These are phyloP conservation scores for Todiramphus chloris DNA, from an alignment of 2,113 vertebrate genomes.

Conservation along the genomic window DNA sequence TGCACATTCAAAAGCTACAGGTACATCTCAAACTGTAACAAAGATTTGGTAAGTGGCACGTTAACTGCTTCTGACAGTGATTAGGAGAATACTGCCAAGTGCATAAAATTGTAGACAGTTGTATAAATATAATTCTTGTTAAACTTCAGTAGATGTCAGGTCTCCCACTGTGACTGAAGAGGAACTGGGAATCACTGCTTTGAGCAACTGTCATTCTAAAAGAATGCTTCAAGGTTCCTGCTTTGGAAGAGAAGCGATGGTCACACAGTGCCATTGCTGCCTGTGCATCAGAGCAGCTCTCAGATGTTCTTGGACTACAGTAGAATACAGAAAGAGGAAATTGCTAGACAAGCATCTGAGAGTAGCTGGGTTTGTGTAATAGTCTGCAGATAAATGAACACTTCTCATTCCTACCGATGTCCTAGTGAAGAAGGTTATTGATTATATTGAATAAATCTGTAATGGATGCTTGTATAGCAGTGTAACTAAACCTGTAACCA, in stretches of 20 bases:
- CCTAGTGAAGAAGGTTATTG: background rate
- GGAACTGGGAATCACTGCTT: background rate
- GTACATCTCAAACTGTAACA: background rate
- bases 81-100: background rate
- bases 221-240: background rate
- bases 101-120: background rate
- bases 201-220: background rate
- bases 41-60: background rate
- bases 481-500: background rate
- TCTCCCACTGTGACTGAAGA: background rate
- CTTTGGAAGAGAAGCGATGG: background rate
- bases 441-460: background rate
- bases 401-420: background rate
- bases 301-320: background rate
- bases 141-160: constrained; percentile 5
- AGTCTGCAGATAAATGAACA: background rate
- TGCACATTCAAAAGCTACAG: background rate
- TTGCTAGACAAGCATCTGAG: background rate
- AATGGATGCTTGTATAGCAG: background rate
- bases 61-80: background rate
- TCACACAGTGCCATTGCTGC: background rate
- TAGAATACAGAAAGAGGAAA: background rate
- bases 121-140: constrained; percentile 27
- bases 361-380: background rate
- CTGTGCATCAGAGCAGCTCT: background rate